A percentile compares a stretch with the other conserved stretches of the same genome.
phyloP scores from a whole-genome alignment of 92 coral and sea anemone species.

The Porites divaricata region DNA sequence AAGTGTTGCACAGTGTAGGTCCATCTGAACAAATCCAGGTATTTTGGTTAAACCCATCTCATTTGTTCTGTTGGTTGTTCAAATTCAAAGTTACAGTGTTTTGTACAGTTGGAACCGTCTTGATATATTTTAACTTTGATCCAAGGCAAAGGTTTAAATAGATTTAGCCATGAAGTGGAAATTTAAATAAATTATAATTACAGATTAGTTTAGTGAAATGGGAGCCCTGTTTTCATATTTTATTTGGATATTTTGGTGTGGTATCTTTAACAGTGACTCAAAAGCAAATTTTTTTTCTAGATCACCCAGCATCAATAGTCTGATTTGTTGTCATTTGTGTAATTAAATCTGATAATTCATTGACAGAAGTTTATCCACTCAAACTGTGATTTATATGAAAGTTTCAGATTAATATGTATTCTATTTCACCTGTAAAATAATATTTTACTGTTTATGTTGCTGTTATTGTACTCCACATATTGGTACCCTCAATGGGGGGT shows the following conservation, averaged over 20 bases:
- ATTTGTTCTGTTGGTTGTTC: slow-evolving; percentile 14
- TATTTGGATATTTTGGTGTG: neutral
- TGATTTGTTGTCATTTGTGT: neutral
- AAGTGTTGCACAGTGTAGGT: neutral
- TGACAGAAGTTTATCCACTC: slow-evolving; percentile 3
- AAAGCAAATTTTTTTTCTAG: neutral
- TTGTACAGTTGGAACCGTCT: slow-evolving; percentile 10
- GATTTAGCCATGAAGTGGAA: neutral
- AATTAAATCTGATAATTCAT: neutral
- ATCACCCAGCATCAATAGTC: slow-evolving; percentile 7
- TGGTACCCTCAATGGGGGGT: neutral
- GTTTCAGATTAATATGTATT: slow-evolving; percentile 3
- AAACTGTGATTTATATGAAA: neutral
- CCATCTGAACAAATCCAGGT: neutral
- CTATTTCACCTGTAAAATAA: neutral
- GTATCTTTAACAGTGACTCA: neutral
- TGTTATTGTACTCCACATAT: no score
- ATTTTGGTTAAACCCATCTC: slow-evolving; percentile 25
- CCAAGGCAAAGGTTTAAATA: neutral
- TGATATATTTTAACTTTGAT: neutral
- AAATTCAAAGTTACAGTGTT: slow-evolving; percentile 17
- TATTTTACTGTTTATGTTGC: no score
- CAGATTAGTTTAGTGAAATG: neutral
- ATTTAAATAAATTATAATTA: neutral
- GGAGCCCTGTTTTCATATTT: neutral